Base-by-base conservation (phyloP, 2,797 vertebrate species). In the Pangasius sanitwongsei region DNA sequence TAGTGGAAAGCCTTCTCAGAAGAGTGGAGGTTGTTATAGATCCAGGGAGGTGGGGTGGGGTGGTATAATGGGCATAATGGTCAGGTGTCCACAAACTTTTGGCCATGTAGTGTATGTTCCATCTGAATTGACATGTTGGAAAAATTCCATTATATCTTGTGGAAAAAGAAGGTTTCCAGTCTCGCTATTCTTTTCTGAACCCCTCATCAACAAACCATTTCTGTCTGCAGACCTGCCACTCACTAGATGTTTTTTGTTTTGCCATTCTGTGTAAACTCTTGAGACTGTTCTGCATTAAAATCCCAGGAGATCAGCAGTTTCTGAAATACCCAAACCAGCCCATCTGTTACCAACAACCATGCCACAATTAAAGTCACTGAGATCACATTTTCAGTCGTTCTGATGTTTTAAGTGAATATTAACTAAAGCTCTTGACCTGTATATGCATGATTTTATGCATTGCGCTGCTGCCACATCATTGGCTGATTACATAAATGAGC, bases 271-370 rank as follows among this genome's bases (percentile, higher is more conserved):
- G 23, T n/a, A 63, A 61, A 78, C 57, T 63, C 81, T 44, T 48
- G 61, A 48, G 37, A 31, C 59, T n/a, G 80, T 13, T 61, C 12
- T 28, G 31, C 34, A 6, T 5, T 61, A 31, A 65, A 65, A 83
- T 83, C 82, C 61, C 82, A 82, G 4, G 55, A 37, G 31, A 82
- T 82, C 8, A 37, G 16, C 55, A 18, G 25, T 65, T 83, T 83
- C 82, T 83, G 55, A 37, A 59, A 81, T 81, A 82, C 11, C 37
- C 20, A 57, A 55, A 55, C 9, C 31, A 82, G 37, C 20, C 31
- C 55, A 81, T 80, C 18, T 80, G n/a, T 63, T 44, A 28, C 34
- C 59, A 65, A 11, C 59, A 65, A 48, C 41, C 59, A 65, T 65
- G 37, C 15, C 13, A 44, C n/a, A 65, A n/a, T 44, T 37, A 83